Conservation (phyloP, 2,113 vertebrate species). For the Leucopternis melanops region DNA sequence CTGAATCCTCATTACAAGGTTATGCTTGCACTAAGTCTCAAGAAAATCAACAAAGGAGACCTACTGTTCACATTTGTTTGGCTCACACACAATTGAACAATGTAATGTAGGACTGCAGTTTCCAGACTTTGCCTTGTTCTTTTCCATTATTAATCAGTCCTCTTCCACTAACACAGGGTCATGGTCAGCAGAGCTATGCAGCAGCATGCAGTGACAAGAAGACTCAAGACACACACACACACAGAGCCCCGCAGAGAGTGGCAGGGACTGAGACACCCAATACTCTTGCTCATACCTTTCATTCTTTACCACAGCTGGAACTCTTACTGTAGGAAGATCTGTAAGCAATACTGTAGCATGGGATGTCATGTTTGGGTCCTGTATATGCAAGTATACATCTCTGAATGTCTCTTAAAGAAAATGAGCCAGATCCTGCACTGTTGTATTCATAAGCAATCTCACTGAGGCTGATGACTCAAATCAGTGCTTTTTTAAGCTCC, state of each 20-base stretch:
- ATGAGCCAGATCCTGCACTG: neutral
- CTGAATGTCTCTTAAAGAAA: neutral
- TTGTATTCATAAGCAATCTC: neutral
- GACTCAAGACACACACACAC: neutral
- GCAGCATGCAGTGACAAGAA: neutral
- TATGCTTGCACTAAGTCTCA: neutral
- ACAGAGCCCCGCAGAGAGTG: accelerated
- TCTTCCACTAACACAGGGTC: neutral
- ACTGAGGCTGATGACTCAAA: neutral
- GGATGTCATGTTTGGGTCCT: too few species aligned
- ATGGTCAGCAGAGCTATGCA: neutral
- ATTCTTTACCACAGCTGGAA: neutral
- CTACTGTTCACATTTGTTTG: neutral
- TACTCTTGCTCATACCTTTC: neutral
- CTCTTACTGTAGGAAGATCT: neutral
- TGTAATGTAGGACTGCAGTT: neutral
- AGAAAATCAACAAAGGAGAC: neutral
- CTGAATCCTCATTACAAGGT: neutral
- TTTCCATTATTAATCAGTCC: neutral
- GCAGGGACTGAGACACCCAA: neutral
- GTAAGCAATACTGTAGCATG: neutral
- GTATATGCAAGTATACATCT: neutral
- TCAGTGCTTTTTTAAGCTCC: neutral
- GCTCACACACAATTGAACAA: neutral
- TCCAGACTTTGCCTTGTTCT: neutral